Evolutionary conservation across 2,113 vertebrate genomes (phyloP).

Genomic region (Tricholaema leucomelas): DNA sequence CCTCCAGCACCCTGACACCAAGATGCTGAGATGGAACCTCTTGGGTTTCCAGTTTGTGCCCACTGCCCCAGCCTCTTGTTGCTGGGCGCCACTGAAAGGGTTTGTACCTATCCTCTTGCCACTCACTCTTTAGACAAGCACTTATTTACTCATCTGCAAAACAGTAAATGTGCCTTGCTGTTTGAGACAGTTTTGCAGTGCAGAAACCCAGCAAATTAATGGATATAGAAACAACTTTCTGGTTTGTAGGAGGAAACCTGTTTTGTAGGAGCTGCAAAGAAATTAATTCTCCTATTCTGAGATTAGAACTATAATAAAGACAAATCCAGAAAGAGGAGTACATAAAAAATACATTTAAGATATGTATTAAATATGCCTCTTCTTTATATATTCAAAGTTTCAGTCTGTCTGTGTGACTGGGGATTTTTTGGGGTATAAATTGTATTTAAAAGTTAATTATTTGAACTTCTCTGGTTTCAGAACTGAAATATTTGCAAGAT

Average conservation of each 20-base stretch:
- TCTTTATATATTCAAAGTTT: background rate
- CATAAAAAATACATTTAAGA: background rate
- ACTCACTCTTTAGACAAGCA: too few relatives aligned
- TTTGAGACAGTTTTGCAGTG: background rate
- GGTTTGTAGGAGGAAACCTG: background rate
- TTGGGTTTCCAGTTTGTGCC: too few relatives aligned
- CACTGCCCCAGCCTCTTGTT: too few relatives aligned
- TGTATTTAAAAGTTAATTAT: background rate
- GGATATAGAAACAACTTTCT: background rate
- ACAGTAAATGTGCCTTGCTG: rapidly evolving
- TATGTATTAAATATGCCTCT: background rate
- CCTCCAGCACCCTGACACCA: too few relatives aligned
- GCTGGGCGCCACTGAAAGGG: too few relatives aligned
- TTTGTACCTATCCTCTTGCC: too few relatives aligned
- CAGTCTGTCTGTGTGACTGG: background rate
- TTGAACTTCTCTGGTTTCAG: background rate
- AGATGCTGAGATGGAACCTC: too few relatives aligned
- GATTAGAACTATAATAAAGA: background rate
- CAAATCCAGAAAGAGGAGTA: background rate
- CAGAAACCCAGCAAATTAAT: background rate
- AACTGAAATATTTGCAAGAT: background rate
- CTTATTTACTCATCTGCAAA: background rate
- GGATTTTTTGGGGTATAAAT: background rate
- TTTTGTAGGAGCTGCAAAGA: background rate
- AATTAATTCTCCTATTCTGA: background rate